Base-by-base conservation (phyloP, 2,888 invertebrate genomes). In the Imbricaverruca yamaguchii region DNA sequence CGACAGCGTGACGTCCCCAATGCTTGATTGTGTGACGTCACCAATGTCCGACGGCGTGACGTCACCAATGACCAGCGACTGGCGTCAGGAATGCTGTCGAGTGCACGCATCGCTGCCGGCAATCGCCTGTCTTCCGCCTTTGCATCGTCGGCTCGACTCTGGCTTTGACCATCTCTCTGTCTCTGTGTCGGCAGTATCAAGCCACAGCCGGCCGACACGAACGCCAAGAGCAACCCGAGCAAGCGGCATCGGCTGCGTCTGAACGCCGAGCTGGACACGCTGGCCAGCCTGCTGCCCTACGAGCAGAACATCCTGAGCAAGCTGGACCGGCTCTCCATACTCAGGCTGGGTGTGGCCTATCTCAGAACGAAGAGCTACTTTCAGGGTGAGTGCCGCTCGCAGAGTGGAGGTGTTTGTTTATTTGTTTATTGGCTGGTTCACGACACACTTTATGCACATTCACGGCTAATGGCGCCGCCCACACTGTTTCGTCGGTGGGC, bases 351-450 rank as follows among this genome's bases (percentile, higher is more conserved):
- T 81, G 99, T 99, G 89, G 97, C 97, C 90, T 99, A 98, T 89
- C 92, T 99, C 85, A 92, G 98, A 86, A 98, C 97, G 87, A 99
- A 99, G 90, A 97, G 97, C 90, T 99, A 98, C 91, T 99, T 99
- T 90, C 97, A 98, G 94, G 97, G 98, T 98, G 89, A 91, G 92
- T 39, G 2, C 39, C 39, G 39, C 39, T 39, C 39, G 1, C 39
- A 39, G 39, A 39, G 39, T 1, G 39, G 39, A 39, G 39, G 39
- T 39, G 39, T 39, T n/a, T n/a, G n/a, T n/a, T n/a, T n/a, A n/a
- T n/a, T n/a, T n/a, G n/a, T n/a, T n/a, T n/a, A n/a, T n/a, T n/a
- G n/a, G n/a, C n/a, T n/a, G n/a, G n/a, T n/a, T n/a, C n/a, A n/a
- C n/a, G n/a, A n/a, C n/a, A n/a, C n/a, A n/a, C n/a, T n/a, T n/a